phyloP scores from a whole-genome alignment of 1,140 invertebrate genomes.

The Drosophila obscura region DNA sequence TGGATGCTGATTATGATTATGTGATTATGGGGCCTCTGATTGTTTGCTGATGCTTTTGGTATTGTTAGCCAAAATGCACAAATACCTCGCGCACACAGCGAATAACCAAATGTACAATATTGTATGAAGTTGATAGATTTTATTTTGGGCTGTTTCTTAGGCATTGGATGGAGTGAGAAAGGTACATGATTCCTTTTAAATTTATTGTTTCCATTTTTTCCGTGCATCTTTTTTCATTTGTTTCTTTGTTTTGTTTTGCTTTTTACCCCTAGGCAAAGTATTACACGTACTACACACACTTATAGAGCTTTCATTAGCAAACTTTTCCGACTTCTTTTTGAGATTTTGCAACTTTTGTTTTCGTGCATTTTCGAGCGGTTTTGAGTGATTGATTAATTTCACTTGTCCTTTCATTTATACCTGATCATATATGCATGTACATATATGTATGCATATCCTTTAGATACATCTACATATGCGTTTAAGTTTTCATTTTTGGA shows the following conservation, averaged over 20 bases:
- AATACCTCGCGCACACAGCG: conserved; percentile 27
- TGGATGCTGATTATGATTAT: conserved; percentile 3
- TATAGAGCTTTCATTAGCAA: background rate
- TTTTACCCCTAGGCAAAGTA: too few relatives aligned
- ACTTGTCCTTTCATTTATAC: too few relatives aligned
- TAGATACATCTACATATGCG: conserved; percentile 29
- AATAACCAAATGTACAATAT: background rate
- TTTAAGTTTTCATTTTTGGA: conserved; percentile 22
- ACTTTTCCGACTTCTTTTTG: conserved; percentile 1
- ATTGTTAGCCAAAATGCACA: conserved; percentile 46
- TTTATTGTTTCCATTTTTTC: conserved; percentile 41
- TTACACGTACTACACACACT: conserved; percentile 14
- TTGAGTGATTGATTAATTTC: too few relatives aligned
- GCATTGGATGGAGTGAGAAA: conserved; percentile 24
- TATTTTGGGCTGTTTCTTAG: background rate
- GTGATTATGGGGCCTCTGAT: background rate
- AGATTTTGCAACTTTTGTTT: conserved; percentile 31
- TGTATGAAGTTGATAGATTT: background rate
- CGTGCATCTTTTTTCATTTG: conserved; percentile 8
- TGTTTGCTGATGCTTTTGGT: background rate
- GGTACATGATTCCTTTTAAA: conserved; percentile 68
- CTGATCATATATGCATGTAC: too few relatives aligned
- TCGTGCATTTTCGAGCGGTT: background rate
- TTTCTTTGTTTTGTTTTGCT: background rate
- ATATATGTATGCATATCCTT: conserved; percentile 15